These are phyloP conservation scores for Erebia aethiops DNA, from an alignment of 2,888 invertebrate species.

Conservation along the genomic window DNA sequence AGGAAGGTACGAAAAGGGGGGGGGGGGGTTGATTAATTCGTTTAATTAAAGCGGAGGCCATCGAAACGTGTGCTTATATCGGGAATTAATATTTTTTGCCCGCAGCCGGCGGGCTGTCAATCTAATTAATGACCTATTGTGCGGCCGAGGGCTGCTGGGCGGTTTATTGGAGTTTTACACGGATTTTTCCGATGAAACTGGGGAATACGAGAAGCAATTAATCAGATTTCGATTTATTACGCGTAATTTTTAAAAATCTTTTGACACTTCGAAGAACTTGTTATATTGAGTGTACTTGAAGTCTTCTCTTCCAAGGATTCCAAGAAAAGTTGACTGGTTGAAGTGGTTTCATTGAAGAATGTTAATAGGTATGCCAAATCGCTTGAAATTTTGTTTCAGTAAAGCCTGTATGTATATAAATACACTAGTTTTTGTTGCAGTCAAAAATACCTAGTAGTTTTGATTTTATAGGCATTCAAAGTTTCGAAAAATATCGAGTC, in stretches of 20 bases:
- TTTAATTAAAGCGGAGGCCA: constrained; percentile 54
- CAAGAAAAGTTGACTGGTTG: too few relatives aligned
- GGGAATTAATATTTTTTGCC: constrained; percentile 45
- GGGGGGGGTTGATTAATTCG: constrained; percentile 52
- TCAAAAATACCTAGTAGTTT: too few relatives aligned
- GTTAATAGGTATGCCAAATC: too few relatives aligned
- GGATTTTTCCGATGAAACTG: constrained; percentile 34
- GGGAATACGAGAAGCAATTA: constrained; percentile 29
- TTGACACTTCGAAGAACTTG: background rate
- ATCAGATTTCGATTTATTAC: constrained; percentile 25
- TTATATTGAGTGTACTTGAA: background rate
- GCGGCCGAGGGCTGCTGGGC: constrained; percentile 15
- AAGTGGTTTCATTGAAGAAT: too few relatives aligned
- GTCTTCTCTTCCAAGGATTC: too few relatives aligned
- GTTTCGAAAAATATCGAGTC: too few relatives aligned
- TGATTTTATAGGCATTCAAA: too few relatives aligned
- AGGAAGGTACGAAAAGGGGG: constrained; percentile 28
- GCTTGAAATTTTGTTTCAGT: too few relatives aligned
- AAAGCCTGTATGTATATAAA: too few relatives aligned
- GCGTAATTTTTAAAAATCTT: background rate
- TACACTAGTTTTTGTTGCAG: too few relatives aligned
- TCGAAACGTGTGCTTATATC: constrained; percentile 47
- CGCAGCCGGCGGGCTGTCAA: constrained; percentile 42
- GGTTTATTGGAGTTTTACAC: constrained; percentile 35
- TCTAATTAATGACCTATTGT: constrained; percentile 45